Evolutionary conservation across 2,797 vertebrate species (phyloP).

Genomic region (Clarias laeviceps): DNA sequence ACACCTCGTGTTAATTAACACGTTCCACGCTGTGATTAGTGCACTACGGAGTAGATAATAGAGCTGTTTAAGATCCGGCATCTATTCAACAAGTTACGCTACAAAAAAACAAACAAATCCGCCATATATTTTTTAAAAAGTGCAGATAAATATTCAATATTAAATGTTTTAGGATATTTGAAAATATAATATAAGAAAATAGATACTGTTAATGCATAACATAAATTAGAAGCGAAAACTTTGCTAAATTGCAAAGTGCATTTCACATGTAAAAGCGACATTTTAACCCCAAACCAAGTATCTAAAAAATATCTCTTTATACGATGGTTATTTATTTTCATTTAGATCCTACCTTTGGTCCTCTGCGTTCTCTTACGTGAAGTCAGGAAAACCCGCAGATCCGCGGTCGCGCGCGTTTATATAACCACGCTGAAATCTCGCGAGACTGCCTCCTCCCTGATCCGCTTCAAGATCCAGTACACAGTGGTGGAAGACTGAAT

Average conservation of each 20-base stretch:
- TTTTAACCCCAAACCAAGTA: background rate
- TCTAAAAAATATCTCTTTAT: background rate
- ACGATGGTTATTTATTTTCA: too few relatives aligned
- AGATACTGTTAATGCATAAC: background rate
- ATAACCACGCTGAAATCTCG: slow-evolving; percentile 68
- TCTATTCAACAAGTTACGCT: background rate
- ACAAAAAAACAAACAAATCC: background rate
- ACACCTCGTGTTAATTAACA: background rate
- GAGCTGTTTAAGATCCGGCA: background rate
- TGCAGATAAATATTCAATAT: background rate
- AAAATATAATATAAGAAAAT: too few relatives aligned
- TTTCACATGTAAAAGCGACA: background rate
- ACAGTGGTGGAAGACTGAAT: background rate
- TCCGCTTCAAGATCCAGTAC: background rate
- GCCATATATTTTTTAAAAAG: too few relatives aligned
- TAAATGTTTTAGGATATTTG: background rate
- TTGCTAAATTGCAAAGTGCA: background rate
- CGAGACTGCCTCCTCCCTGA: slow-evolving; percentile 56
- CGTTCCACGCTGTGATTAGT: background rate
- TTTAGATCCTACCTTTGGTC: slow-evolving; percentile 19
- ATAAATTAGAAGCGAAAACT: background rate
- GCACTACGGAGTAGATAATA: background rate
- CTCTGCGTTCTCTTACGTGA: background rate
- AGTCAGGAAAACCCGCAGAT: background rate
- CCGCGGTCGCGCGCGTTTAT: slow-evolving; percentile 28